Evolutionary conservation across 2,113 vertebrate genomes (phyloP).

Genomic region (Gallinago jamesoni): DNA sequence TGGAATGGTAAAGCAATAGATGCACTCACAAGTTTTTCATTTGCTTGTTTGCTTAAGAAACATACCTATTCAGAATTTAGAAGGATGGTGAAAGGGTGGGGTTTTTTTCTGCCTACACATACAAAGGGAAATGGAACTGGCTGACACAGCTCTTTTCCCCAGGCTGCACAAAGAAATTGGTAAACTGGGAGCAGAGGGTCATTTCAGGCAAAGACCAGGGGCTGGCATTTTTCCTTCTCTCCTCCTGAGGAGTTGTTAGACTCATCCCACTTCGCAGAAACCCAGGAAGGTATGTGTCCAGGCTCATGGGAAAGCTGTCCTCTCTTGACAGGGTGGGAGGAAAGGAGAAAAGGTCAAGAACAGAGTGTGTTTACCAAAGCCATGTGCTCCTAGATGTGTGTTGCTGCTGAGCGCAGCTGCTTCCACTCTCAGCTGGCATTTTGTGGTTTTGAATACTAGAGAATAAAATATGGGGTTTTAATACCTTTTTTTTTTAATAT

Average conservation of each 20-base stretch:
- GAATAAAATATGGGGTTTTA: constrained; percentile 23
- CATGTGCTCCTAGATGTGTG: constrained; percentile 10
- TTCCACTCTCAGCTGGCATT: constrained; percentile 45
- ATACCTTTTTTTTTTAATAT: neutral
- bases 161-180: neutral
- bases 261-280: neutral
- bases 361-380: constrained; percentile 37
- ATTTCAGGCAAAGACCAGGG: constrained; percentile 11
- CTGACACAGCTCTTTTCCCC: neutral
- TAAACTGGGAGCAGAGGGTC: constrained; percentile 5
- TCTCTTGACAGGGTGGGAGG: constrained; percentile 43
- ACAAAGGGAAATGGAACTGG: neutral
- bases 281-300: constrained; percentile 12
- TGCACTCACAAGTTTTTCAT: neutral
- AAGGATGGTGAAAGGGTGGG: neutral
- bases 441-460: constrained; percentile 41
- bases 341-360: constrained; percentile 60
- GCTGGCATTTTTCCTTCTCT: neutral
- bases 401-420: constrained; percentile 32
- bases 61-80: neutral
- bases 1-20: accelerated
- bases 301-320: constrained; percentile 46
- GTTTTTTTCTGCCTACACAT: neutral
- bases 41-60: neutral
- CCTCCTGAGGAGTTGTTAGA: neutral